Evolutionary conservation across 2,113 vertebrate genomes (phyloP), one percentile per base, ranked within the genome.

Genomic region (Cryptotis parvus): DNA sequence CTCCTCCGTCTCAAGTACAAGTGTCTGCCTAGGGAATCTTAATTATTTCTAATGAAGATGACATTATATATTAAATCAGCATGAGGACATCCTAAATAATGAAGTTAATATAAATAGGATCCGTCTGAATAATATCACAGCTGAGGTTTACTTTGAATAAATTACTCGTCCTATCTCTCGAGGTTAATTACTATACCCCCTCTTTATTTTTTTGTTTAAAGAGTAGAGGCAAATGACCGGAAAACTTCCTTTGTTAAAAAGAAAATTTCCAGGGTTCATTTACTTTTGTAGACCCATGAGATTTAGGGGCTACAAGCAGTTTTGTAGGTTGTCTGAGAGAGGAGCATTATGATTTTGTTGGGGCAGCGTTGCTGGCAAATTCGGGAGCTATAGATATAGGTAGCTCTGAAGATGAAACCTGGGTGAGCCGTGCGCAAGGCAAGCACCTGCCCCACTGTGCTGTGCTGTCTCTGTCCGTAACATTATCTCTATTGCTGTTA

Each of bases 11-110:
- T 96, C 76, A 91, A 94, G 87, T 90, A 69, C 92, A 88, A 96
- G 91, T 86, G 15, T 74, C 87, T 95, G 94, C 93, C 95, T 81
- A 31, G 94, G 95, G 96, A 94, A 91, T 95, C 92, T 96, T 97
- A 97, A 96, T 97, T 97, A 85, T 95, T 96, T 97, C 93, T 97
- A 96, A 97, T 93, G 95, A 97, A 95, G 94, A 90, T 94, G 94
- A 35, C 85, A 82, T 89, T 92, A 90, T 65, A 45, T 65, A 45
- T 92, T n/a, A 35, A 78, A 96, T 93, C 61, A 94, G 85, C 94
- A 78, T 55, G 41, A 94, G 76, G 65, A 80, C 78, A 10, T 33
- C 92, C 94, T 90, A 84, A 97, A 79, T 92, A 81, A 41, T 90
- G 35, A 95, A 77, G 63, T 86, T 97, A 84, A 22, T 41, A 0